Evolutionary conservation across 2,888 invertebrate genomes (phyloP).

Genomic region (Acleris holmiana): DNA sequence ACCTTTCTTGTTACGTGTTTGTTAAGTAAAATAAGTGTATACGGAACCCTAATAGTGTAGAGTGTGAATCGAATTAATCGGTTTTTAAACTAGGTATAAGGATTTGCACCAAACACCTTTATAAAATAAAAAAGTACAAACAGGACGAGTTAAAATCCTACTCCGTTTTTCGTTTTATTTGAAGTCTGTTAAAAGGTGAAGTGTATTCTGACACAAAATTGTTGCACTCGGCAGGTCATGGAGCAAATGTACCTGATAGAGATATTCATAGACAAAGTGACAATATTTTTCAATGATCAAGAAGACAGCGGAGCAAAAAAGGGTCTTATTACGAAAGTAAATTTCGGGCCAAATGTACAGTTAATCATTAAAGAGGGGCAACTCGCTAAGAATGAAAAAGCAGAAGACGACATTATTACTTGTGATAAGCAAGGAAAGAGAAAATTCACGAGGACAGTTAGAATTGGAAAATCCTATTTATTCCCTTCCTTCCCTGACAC

Average conservation of each 20-base stretch:
- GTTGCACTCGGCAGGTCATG: slow-evolving; percentile 79
- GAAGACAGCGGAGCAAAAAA: slow-evolving; percentile 65
- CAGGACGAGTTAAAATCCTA: not conserved
- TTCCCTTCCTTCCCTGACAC: slow-evolving; percentile 79
- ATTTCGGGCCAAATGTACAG: slow-evolving; percentile 77
- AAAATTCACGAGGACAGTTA: slow-evolving; percentile 68
- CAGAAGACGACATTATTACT: slow-evolving; percentile 63
- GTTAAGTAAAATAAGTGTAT: too few relatives aligned
- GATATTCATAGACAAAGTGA: slow-evolving; percentile 82
- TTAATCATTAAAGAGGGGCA: slow-evolving; percentile 79
- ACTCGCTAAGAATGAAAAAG: slow-evolving; percentile 57
- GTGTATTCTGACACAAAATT: slow-evolving; percentile 64
- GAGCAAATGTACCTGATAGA: slow-evolving; percentile 84
- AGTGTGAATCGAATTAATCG: too few relatives aligned
- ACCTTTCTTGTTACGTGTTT: too few relatives aligned
- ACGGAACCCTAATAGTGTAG: too few relatives aligned
- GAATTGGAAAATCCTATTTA: slow-evolving; percentile 82
- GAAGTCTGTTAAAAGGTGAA: slow-evolving; percentile 38
- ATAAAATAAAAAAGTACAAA: too few relatives aligned
- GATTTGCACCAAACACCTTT: too few relatives aligned
- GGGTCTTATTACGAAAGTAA: slow-evolving; percentile 73
- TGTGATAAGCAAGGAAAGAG: slow-evolving; percentile 61
- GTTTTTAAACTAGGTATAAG: too few relatives aligned
- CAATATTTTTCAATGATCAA: slow-evolving; percentile 61
- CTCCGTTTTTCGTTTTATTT: too few relatives aligned